Percentiles rank a stretch among this genome's conserved stretches.
phyloP scores from a whole-genome alignment of 2,797 vertebrate species.

The Urosaurus nigricauda region DNA sequence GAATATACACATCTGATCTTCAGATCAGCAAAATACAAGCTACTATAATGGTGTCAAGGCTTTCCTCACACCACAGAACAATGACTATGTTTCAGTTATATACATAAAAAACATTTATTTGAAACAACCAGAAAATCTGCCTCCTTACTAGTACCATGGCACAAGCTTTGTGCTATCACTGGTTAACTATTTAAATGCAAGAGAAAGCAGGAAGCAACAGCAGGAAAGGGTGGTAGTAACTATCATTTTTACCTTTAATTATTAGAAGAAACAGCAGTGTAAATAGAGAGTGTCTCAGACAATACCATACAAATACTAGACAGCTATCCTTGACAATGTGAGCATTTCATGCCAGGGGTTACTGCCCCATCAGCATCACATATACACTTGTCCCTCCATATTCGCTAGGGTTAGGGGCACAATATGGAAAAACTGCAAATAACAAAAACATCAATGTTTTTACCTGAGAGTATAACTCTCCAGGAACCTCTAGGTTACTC shows the following conservation, averaged over 20 bases:
- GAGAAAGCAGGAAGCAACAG: not conserved
- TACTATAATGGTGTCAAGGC: not conserved
- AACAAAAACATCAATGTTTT: too few relatives aligned
- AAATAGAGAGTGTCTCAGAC: not conserved
- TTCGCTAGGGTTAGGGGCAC: too few relatives aligned
- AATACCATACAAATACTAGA: not conserved
- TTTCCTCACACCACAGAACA: not conserved
- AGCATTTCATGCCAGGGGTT: not conserved
- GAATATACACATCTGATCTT: not conserved
- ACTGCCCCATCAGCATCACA: not conserved
- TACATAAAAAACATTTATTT: not conserved
- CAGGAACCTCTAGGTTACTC: too few relatives aligned
- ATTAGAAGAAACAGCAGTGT: not conserved
- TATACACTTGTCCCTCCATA: too few relatives aligned
- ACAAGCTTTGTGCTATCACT: not conserved
- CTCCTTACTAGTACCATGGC: not conserved
- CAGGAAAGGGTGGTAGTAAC: not conserved
- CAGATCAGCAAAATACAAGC: not conserved
- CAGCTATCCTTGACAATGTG: not conserved
- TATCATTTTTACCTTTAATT: not conserved
- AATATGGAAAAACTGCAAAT: too few relatives aligned
- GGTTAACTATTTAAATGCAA: not conserved
- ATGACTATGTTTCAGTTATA: not conserved
- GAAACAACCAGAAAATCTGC: not conserved
- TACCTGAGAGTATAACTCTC: too few relatives aligned